phyloP scores from a whole-genome alignment of 2,797 vertebrate genomes.

The Pyrocephalus nanus region DNA sequence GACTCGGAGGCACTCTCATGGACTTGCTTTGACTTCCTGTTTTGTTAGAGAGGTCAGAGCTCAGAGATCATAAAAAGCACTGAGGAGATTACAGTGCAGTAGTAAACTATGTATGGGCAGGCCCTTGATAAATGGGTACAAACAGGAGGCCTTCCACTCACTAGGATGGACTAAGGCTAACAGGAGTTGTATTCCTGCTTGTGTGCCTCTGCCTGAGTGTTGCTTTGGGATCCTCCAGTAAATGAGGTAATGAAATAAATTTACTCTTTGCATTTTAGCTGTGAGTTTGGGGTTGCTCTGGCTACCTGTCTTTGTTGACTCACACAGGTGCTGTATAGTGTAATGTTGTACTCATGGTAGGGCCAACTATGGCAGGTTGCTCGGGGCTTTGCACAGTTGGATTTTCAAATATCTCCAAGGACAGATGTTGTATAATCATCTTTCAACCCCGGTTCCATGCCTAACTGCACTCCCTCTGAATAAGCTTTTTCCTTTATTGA shows the following conservation, averaged over 20 bases:
- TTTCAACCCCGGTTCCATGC: neutral
- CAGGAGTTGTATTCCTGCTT: too few relatives aligned
- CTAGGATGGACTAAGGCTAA: neutral
- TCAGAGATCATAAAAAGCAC: neutral
- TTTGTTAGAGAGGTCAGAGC: neutral
- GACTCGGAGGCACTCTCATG: neutral
- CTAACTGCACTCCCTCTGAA: neutral
- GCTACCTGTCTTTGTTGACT: neutral
- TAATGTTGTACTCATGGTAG: neutral
- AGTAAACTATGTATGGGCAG: fast-evolving
- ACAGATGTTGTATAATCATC: neutral
- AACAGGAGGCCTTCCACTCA: fast-evolving
- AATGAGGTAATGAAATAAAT: neutral
- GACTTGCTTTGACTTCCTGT: fast-evolving
- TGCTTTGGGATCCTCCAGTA: neutral
- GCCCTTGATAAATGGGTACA: fast-evolving
- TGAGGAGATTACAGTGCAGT: neutral
- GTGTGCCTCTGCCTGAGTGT: too few relatives aligned
- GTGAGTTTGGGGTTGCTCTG: neutral
- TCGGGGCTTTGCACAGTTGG: neutral
- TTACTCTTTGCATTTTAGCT: neutral
- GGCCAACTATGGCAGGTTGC: neutral
- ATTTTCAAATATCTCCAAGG: neutral
- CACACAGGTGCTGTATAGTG: fast-evolving
- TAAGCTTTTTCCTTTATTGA: neutral